A percentile compares a stretch with the other conserved stretches of the same genome.
Evolutionary conservation across 2,797 vertebrate species (phyloP).

Genomic region (Luscinia megarhynchos): DNA sequence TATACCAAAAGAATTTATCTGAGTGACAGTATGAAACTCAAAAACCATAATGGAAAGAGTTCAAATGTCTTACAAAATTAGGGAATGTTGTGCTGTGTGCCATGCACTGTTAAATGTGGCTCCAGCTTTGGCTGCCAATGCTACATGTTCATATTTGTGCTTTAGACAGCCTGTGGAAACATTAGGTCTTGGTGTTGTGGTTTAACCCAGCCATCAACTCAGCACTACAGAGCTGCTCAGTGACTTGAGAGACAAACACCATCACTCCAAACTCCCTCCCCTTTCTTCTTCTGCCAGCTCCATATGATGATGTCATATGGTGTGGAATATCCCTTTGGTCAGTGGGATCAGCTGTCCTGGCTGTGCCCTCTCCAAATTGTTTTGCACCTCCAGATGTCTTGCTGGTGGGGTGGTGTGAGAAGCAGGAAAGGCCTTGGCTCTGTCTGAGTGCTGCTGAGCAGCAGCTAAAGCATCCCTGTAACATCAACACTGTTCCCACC

Average conservation of each 20-base stretch:
- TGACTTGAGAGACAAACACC: background rate
- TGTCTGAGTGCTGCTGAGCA: background rate
- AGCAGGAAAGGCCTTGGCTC: background rate
- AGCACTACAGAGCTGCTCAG: background rate
- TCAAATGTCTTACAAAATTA: background rate
- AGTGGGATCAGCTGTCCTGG: background rate
- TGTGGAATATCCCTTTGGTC: background rate
- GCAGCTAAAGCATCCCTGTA: background rate
- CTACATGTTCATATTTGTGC: background rate
- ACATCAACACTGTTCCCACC: background rate
- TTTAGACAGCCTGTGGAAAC: background rate
- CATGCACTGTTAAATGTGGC: background rate
- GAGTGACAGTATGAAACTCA: constrained; percentile 2
- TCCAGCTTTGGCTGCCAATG: background rate
- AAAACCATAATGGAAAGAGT: constrained; percentile 3
- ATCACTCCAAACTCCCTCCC: background rate
- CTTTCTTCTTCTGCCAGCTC: background rate
- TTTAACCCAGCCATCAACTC: background rate
- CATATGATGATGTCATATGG: background rate
- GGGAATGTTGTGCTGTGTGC: background rate
- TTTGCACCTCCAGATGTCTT: background rate
- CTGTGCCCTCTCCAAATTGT: background rate
- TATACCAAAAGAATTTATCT: constrained; percentile 3
- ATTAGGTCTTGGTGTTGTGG: background rate
- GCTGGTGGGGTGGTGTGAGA: background rate